Conservation (phyloP, 2,888 invertebrate species). For the Metallyticus violacea region DNA sequence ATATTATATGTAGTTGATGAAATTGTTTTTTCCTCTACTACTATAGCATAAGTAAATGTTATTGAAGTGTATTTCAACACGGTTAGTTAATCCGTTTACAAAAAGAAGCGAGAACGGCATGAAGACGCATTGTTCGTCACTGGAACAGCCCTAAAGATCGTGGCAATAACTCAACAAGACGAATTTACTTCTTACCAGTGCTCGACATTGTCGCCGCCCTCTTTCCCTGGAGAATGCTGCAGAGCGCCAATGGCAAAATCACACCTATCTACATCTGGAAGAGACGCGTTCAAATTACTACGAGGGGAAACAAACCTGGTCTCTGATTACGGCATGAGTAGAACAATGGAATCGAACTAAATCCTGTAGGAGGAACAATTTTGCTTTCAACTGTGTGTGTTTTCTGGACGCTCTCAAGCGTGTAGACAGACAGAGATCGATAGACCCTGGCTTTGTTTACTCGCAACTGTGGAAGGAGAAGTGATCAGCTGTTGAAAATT, state of each 20-base stretch:
- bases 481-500: background rate
- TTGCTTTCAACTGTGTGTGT: background rate
- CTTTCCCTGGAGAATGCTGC: background rate
- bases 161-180: background rate
- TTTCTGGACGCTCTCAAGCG: background rate
- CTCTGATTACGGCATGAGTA: background rate
- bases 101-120: no score
- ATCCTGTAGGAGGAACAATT: background rate
- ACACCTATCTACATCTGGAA: background rate
- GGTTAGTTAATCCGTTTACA: no score
- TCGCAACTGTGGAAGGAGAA: background rate
- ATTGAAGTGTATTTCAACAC: no score
- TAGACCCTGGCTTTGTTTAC: background rate
- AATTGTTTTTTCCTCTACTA: no score
- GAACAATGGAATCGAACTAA: background rate
- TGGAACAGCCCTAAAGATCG: background rate
- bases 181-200: background rate
- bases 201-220: background rate
- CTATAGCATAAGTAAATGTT: no score
- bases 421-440: background rate
- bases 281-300: background rate
- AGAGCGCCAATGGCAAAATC: background rate
- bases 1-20: no score
- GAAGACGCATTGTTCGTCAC: background rate
- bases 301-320: background rate